These are phyloP conservation scores for Embiotoca jacksoni DNA, from an alignment of 2,113 vertebrate genomes.

Conservation along the genomic window DNA sequence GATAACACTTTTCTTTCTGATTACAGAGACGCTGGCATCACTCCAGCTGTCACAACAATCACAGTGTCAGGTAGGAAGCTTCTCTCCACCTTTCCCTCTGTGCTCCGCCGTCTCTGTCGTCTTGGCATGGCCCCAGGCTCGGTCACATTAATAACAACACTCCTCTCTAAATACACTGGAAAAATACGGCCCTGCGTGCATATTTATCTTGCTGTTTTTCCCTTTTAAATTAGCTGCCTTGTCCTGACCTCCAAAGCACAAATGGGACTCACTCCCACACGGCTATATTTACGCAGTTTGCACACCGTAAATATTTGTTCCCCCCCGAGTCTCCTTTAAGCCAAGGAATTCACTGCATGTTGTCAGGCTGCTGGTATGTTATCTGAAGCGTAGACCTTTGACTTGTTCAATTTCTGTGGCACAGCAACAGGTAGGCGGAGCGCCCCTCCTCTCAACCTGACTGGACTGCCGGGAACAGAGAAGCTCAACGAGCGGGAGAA, in stretches of 20 bases:
- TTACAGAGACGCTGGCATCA: constrained; percentile 94
- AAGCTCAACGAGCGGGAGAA: constrained; percentile 98
- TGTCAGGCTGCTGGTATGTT: constrained; percentile 24
- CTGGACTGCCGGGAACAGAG: constrained; percentile 96
- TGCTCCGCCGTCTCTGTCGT: constrained; percentile 19
- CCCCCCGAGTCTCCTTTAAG: constrained; percentile 10
- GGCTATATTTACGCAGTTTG: constrained; percentile 54
- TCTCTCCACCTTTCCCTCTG: constrained; percentile 28
- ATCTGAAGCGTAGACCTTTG: constrained; percentile 13
- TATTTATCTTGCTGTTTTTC: constrained; percentile 39
- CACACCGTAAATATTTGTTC: constrained; percentile 47
- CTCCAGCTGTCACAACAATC: constrained; percentile 89
- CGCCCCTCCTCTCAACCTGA: constrained; percentile 96
- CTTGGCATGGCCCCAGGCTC: constrained; percentile 49
- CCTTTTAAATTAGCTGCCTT: constrained; percentile 37
- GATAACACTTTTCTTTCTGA: constrained; percentile 55
- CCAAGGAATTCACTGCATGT: constrained; percentile 43
- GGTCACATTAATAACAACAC: constrained; percentile 36
- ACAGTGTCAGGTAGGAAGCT: constrained; percentile 90
- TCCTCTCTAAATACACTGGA: constrained; percentile 53
- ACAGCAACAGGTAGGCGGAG: constrained; percentile 90
- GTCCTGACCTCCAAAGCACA: constrained; percentile 47
- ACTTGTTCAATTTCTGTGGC: constrained; percentile 33
- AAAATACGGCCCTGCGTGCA: constrained; percentile 27
- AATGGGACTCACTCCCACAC: constrained; percentile 33